Base-by-base conservation (phyloP, 2,888 invertebrate genomes). In the Chorisops tibialis region DNA sequence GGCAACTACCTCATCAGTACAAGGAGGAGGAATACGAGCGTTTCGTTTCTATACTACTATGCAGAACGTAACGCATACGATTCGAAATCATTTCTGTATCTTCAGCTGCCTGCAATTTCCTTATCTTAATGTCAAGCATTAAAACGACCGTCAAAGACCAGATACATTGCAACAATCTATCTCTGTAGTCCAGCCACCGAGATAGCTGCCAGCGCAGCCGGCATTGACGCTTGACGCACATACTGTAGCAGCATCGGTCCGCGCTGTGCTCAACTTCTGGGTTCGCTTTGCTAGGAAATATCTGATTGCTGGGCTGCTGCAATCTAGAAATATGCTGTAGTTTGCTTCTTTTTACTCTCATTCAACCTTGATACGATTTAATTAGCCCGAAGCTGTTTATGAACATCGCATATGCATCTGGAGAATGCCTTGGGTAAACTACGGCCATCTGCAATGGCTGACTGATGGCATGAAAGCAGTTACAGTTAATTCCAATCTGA, bases 311-410 rank as follows among this genome's bases (percentile, higher is more conserved):
- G 7, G 37, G 11, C 12, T 41, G 16, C 41, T 41, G 5, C 16
- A 14, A 30, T 30, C 41, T 41, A 12, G 9, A 41, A 6, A 41
- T 41, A 14, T 16, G n/a, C 30, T 49, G 24, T 49, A 21, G 24
- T 24, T 21, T 47, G 14, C 30, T 49, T 30, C 47, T 16, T 24
- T 49, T 11, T n/a, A 2, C 14, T 54, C 43, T n/a, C 30, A 54
- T 54, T 37, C 30, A 54, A 30, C 54, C 30, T 54, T 54, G 54
- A 54, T 54, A 43, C 35, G 54, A 38, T 54, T 54, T 54, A 54
- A 54, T 54, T 54, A 54, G 54, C 54, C 43, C 30, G 54, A 54
- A 54, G 54, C 54, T 43, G 30, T 22, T 54, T 54, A 14, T 21
- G 54, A 41, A 43, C 41, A 54, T 43, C 24, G 21, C 38, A 14